Percentiles rank a stretch among this genome's conserved stretches.
Conservation (phyloP, 2,113 vertebrate genomes). For the Capreolus pygargus region DNA sequence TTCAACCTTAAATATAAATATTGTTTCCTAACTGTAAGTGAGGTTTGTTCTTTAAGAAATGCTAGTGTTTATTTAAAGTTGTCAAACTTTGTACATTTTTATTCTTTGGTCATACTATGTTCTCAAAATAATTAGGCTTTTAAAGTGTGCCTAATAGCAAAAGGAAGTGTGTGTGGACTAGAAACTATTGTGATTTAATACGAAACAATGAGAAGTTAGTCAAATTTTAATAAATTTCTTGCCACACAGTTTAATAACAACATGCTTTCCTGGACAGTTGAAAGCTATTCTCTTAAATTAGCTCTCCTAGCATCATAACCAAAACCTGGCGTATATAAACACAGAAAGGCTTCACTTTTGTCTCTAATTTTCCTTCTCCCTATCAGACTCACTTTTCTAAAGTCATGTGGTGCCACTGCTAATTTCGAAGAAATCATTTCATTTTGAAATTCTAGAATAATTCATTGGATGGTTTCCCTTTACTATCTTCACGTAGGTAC, state of each 20-base stretch:
- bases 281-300: not conserved
- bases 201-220: constrained; percentile 67
- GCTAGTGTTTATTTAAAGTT: constrained; percentile 87
- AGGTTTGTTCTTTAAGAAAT: constrained; percentile 84
- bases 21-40: constrained; percentile 89
- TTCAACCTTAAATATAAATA: constrained; percentile 90
- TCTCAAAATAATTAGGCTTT: constrained; percentile 78
- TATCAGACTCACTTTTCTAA: constrained; percentile 44
- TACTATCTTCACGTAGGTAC: constrained; percentile 61
- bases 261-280: constrained; percentile 1
- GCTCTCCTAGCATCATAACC: not conserved
- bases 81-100: constrained; percentile 80
- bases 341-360: constrained; percentile 27
- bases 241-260: constrained; percentile 49
- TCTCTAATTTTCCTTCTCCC: not conserved
- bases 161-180: constrained; percentile 75
- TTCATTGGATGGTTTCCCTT: constrained; percentile 54
- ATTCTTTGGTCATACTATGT: constrained; percentile 70
- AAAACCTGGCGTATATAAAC: constrained; percentile 1
- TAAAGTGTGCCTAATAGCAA: constrained; percentile 72
- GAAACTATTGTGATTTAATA: constrained; percentile 75
- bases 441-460: constrained; percentile 65
- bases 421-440: constrained; percentile 49
- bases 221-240: constrained; percentile 39
- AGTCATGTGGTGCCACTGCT: constrained; percentile 34